phyloP scores from a whole-genome alignment of 2,113 vertebrate species.

The Sceloporus tristichus region DNA sequence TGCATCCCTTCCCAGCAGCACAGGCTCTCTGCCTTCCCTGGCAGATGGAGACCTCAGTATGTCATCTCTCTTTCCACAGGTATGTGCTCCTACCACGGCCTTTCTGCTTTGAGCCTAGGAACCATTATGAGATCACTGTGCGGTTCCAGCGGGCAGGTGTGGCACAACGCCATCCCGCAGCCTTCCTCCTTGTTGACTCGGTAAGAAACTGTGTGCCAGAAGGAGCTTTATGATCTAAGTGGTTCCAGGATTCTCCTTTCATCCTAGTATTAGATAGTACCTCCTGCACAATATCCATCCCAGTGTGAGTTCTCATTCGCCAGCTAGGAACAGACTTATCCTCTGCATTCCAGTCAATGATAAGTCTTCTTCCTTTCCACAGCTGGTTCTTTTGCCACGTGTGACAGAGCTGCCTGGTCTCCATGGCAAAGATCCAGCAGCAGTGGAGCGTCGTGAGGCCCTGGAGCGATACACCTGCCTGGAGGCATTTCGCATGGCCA shows the following conservation, averaged over 20 bases:
- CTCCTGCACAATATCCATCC: background rate
- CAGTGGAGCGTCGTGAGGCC: conserved; percentile 74
- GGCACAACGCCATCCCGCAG: conserved; percentile 75
- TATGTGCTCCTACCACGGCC: conserved; percentile 84
- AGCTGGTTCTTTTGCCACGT: conserved; percentile 85
- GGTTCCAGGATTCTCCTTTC: background rate
- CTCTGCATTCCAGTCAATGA: background rate
- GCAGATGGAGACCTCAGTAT: accelerated
- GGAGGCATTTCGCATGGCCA: conserved; percentile 83
- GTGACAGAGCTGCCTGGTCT: conserved; percentile 85
- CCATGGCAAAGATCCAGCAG: conserved; percentile 64
- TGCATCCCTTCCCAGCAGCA: background rate
- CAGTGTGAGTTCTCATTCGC: background rate
- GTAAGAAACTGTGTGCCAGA: conserved; percentile 71
- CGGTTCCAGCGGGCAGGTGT: conserved; percentile 82
- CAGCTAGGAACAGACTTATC: background rate
- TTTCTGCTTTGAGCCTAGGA: conserved; percentile 89
- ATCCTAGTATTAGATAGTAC: background rate
- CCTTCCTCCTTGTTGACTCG: conserved; percentile 88
- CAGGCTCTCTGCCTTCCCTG: background rate
- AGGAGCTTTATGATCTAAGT: background rate
- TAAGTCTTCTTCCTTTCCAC: background rate
- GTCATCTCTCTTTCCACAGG: conserved; percentile 55
- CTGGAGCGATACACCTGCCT: conserved; percentile 85
- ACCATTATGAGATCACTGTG: conserved; percentile 80